Evolutionary conservation across 1,140 invertebrate genomes (phyloP).

Genomic region (Monomorium pharaonis): DNA sequence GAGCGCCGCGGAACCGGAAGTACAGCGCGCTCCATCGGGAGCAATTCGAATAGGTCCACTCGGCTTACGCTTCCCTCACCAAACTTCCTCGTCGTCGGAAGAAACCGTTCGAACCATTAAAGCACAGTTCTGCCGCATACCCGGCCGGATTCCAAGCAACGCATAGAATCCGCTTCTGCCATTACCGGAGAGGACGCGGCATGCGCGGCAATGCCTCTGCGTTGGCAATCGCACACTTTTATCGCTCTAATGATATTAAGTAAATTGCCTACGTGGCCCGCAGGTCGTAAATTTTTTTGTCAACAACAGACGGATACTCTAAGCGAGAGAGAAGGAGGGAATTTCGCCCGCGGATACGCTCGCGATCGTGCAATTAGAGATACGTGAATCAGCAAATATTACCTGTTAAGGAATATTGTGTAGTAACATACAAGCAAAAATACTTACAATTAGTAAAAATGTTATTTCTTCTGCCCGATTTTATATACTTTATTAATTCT

Average conservation of each 20-base stretch:
- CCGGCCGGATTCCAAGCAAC: constrained; percentile 69
- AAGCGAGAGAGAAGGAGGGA: neutral
- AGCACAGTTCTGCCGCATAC: constrained; percentile 73
- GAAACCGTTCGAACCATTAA: constrained; percentile 75
- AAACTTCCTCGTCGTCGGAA: constrained; percentile 49
- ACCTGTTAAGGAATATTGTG: neutral
- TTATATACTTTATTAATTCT: neutral
- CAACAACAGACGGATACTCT: neutral
- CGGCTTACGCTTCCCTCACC: constrained; percentile 31
- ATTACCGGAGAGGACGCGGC: constrained; percentile 49
- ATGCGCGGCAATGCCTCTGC: neutral
- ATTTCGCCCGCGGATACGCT: constrained; percentile 3
- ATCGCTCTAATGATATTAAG: constrained; percentile 67
- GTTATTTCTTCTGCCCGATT: neutral
- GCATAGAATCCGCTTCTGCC: constrained; percentile 63
- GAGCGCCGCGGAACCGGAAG: constrained; percentile 38
- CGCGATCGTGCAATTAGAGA: constrained; percentile 1
- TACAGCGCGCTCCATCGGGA: neutral
- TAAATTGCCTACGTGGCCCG: constrained; percentile 52
- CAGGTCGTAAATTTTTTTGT: constrained; percentile 44
- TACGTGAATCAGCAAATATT: neutral
- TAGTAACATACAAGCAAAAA: neutral
- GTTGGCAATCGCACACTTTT: constrained; percentile 68
- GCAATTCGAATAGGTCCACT: neutral
- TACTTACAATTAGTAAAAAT: neutral